phyloP scores from a whole-genome alignment of 2,888 invertebrate genomes.

The Mesorhabditis sp. region DNA sequence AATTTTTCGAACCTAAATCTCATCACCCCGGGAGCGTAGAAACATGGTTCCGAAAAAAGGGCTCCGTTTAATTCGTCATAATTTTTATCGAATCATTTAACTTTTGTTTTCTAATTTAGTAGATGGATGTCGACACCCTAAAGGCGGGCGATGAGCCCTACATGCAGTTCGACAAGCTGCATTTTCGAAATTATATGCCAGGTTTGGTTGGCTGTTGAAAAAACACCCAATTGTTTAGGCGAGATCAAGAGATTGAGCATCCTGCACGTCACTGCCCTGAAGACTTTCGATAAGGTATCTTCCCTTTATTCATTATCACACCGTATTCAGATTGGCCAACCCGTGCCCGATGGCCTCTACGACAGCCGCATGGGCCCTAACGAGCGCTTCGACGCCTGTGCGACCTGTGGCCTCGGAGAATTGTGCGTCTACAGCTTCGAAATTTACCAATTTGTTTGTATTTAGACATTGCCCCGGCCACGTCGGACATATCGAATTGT shows the following conservation, averaged over 20 bases:
- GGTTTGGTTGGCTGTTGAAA: slow-evolving; percentile 6
- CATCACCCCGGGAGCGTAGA: too few species aligned
- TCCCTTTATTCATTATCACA: neutral
- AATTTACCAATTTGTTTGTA: slow-evolving; percentile 57
- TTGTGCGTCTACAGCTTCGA: neutral
- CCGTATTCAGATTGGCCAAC: slow-evolving; percentile 45
- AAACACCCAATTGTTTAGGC: neutral
- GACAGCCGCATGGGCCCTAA: slow-evolving; percentile 75
- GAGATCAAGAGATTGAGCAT: slow-evolving; percentile 50
- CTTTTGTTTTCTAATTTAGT: neutral
- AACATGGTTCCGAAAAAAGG: too few species aligned
- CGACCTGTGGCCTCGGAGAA: slow-evolving; percentile 40
- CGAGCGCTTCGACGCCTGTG: slow-evolving; percentile 34
- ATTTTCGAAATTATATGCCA: slow-evolving; percentile 47
- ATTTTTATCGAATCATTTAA: neutral
- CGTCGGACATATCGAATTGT: slow-evolving; percentile 86
- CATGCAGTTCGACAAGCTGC: slow-evolving; percentile 48
- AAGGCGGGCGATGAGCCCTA: slow-evolving; percentile 31
- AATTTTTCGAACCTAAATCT: too few species aligned
- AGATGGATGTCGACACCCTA: neutral
- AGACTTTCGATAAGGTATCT: slow-evolving; percentile 52
- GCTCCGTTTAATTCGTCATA: too few species aligned
- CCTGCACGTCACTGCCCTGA: slow-evolving; percentile 45
- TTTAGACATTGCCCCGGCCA: slow-evolving; percentile 68
- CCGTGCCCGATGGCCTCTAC: slow-evolving; percentile 75